Percentiles rank a stretch among this genome's conserved stretches.
These are phyloP conservation scores for Orchestia grillus DNA, from an alignment of 1,140 invertebrate genomes.

Conservation along the genomic window DNA sequence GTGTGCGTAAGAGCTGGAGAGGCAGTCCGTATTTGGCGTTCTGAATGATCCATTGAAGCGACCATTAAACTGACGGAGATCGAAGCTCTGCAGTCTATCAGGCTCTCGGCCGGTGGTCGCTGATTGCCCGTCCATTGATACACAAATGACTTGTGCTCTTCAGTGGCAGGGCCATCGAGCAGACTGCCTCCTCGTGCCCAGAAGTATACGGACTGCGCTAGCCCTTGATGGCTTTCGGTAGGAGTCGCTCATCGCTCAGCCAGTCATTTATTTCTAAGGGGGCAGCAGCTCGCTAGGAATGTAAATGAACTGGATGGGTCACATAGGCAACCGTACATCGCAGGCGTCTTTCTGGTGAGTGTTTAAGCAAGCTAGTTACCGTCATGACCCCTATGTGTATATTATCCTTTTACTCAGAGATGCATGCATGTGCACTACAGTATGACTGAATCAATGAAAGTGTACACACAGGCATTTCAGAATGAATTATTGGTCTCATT, in stretches of 20 bases:
- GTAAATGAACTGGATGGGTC: neutral
- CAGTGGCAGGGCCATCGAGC: constrained; percentile 28
- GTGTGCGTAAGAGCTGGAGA: neutral
- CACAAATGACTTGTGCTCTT: constrained; percentile 46
- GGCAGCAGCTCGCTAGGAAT: neutral
- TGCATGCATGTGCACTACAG: neutral
- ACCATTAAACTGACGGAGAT: constrained; percentile 30
- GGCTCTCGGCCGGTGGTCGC: neutral
- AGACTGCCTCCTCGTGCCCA: neutral
- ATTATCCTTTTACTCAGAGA: no score
- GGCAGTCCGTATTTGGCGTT: neutral
- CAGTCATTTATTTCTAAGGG: neutral
- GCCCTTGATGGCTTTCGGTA: neutral
- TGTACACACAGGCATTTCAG: neutral
- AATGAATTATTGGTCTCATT: neutral
- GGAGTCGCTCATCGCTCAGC: neutral
- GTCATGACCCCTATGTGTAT: neutral
- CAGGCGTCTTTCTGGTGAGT: neutral
- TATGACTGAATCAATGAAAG: neutral
- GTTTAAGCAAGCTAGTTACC: neutral
- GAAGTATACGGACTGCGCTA: neutral
- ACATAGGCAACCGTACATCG: neutral
- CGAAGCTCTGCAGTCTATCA: constrained; percentile 4
- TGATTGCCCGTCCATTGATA: constrained; percentile 49
- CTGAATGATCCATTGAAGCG: constrained; percentile 36